Base-by-base conservation (phyloP, 2,797 vertebrate species). In the Sibirionetta formosa region DNA sequence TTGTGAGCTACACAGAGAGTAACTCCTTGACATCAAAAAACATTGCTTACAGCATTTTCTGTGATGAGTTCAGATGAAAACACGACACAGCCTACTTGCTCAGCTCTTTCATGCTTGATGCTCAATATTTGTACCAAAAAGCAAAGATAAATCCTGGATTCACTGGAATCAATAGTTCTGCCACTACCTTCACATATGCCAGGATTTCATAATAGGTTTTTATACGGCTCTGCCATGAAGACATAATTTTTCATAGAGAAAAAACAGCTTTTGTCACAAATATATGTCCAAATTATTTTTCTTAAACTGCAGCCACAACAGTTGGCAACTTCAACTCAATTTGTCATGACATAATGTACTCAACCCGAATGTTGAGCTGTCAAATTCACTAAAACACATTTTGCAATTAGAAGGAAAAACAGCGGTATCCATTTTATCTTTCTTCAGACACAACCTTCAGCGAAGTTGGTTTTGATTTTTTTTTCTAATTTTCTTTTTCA, bases 161-260 rank as follows among this genome's bases (percentile, higher is more conserved):
- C 26, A 3, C 33, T 79, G 40, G 12, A 81, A 69, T 82, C 53
- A 57, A 33, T 53, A 91, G 33, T 54, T 79, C 71, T 61, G 44
- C 36, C n/a, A 35, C 38, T 73, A 70, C 44, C 31, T 75, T 53
- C 0, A 0, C 7, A 0, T 61, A 72, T 0, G 1, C 54, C 17
- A 82, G 53, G 36, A 71, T 78, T 78, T 89, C 22, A 40, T 82
- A 42, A 46, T 2, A 46, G 19, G 1, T 76, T 91, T 86, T 53
- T 58, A 40, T 69, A 76, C 33, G 22, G 8, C 17, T 84, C 33
- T 71, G 17, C 14, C 51, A 69, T 76, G 72, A 89, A 42, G 54
- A 38, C 7, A 71, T 66, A 1, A 42, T 56, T 79, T 84, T 82
- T 58, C 40, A 68, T n/a, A 46, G 0, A 69, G 33, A 89, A 68